Evolutionary conservation across 2,888 invertebrate species (phyloP).

Genomic region (Synergus japonicus): DNA sequence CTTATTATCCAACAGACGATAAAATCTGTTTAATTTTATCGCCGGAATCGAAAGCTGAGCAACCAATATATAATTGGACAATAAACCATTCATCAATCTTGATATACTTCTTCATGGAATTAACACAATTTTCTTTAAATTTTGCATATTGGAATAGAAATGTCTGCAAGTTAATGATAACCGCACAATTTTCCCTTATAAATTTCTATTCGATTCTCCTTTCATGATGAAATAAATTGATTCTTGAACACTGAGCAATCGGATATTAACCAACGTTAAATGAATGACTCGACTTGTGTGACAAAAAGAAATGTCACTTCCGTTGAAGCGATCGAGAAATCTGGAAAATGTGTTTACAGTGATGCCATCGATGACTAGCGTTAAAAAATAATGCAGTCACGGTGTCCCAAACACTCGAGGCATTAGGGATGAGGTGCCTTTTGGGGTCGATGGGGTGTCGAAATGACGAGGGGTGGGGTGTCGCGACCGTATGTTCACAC

Average conservation of each 20-base stretch:
- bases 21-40: constrained; percentile 57
- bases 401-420: constrained; percentile 60
- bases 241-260: constrained; percentile 1
- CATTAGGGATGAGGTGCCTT: constrained; percentile 43
- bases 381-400: constrained; percentile 70
- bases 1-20: constrained; percentile 48
- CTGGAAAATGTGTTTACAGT: constrained; percentile 56
- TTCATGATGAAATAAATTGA: background rate
- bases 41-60: constrained; percentile 38
- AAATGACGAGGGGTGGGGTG: constrained; percentile 46
- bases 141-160: background rate
- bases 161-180: background rate
- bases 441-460: constrained; percentile 45
- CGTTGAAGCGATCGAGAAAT: constrained; percentile 22
- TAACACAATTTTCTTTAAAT: no score
- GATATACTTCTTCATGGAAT: no score
- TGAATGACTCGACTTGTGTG: constrained; percentile 10
- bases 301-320: constrained; percentile 26
- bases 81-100: constrained; percentile 43
- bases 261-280: constrained; percentile 9
- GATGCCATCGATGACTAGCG: constrained; percentile 54
- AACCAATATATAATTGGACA: constrained; percentile 55
- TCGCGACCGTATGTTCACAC: constrained; percentile 72
- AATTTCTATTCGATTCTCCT: background rate
- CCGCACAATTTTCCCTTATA: background rate